Base-by-base conservation (phyloP, 2,888 invertebrate genomes). In the Corythucha ciliata region DNA sequence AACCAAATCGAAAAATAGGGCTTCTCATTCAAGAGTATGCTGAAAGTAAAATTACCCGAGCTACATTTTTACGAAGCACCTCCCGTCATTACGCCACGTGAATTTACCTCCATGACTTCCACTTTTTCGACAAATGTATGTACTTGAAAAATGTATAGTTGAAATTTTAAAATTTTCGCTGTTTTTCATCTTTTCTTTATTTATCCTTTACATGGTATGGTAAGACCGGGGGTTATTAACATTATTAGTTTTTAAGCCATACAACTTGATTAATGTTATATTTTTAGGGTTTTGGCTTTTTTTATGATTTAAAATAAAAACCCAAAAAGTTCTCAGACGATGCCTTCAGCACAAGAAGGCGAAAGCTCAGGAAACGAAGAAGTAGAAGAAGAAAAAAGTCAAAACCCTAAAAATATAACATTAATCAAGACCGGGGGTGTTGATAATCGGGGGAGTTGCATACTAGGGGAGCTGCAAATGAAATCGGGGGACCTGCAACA, bases 401-500 rank as follows among this genome's bases (percentile, higher is more conserved):
- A n/a, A n/a, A n/a, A n/a, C n/a, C n/a, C n/a, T n/a, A n/a, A n/a
- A n/a, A n/a, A n/a, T n/a, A n/a, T n/a, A n/a, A n/a, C n/a, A 8
- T 37, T 12, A 21, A 14, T 37, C 10, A 3, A 20, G 21, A 37
- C 7, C 41, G 3, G 41, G 40, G 40, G 21, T 21, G 40, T 20
- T 40, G 40, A 10, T 40, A 40, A 8, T 3, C 39, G 3, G 39
- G 39, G 39, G 20, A 39, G 39, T 39, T 39, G 39, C 3, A 18
- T 18, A 18, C 20, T 18, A 21, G 39, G 4, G 4, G 39, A 39
- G 39, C 39, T 39, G 20, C 39, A 39, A 18, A 20, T 5, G 20
- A 39, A 39, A 39, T 39, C 39, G 39, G 39, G 39, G 39, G 39
- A 39, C 39, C 10, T 39, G 39, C 39, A 39, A 20, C 39, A 39